Conservation (phyloP, 2,888 invertebrate genomes). For the Leptinotarsa juncta region DNA sequence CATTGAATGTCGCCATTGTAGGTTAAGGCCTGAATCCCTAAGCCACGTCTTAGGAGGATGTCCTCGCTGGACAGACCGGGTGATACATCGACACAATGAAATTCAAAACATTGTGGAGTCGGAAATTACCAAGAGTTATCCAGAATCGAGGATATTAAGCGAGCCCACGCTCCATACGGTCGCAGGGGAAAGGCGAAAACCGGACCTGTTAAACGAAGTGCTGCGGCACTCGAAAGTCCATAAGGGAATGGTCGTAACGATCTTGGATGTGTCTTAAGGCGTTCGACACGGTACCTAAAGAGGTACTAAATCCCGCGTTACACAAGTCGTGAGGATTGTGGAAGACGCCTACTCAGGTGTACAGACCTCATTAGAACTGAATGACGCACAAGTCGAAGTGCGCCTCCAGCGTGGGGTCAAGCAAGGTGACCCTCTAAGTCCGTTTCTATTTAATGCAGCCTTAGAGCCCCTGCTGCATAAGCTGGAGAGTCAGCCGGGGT, state of each 20-base stretch:
- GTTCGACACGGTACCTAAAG: too few species aligned
- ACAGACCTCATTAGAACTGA: constrained; percentile 46
- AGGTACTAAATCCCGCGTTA: constrained; percentile 63
- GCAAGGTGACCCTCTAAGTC: constrained; percentile 62
- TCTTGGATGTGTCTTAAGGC: constrained; percentile 62
- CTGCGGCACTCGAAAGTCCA: constrained; percentile 49
- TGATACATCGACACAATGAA: too few species aligned
- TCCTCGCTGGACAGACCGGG: too few species aligned
- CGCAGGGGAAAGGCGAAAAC: too few species aligned
- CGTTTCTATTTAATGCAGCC: constrained; percentile 60
- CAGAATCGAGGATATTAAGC: too few species aligned
- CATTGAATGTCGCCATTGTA: too few species aligned
- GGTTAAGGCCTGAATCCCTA: too few species aligned
- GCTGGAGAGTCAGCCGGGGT: constrained; percentile 51
- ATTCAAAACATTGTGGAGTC: too few species aligned
- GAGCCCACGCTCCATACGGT: too few species aligned
- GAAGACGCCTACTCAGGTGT: constrained; percentile 57
- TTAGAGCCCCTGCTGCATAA: constrained; percentile 50
- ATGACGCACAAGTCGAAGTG: constrained; percentile 41
- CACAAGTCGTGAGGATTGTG: constrained; percentile 49
- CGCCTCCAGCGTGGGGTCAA: constrained; percentile 60
- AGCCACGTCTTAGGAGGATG: too few species aligned
- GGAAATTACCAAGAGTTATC: too few species aligned
- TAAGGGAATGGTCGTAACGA: constrained; percentile 59
- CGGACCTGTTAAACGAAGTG: constrained; percentile 51